A percentile compares a stretch with the other conserved stretches of the same genome.
Evolutionary conservation across 2,888 invertebrate genomes (phyloP).

Genomic region (Lathronympha strigana): DNA sequence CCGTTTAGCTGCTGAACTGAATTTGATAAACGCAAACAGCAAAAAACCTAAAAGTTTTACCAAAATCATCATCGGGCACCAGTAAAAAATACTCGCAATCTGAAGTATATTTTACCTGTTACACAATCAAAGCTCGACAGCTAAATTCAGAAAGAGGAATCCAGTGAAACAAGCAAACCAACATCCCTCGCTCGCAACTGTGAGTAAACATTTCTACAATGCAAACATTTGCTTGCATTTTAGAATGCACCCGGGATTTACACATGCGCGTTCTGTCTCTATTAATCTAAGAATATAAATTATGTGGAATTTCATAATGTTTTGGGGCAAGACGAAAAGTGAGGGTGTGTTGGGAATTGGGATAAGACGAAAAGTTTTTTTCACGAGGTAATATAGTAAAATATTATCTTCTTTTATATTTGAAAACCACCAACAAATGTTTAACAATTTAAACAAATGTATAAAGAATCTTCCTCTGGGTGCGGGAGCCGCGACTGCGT

Average conservation of each 20-base stretch:
- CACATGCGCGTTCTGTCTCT: slow-evolving; percentile 26
- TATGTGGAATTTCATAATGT: neutral
- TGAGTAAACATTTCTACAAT: slow-evolving; percentile 38
- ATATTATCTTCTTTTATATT: too few relatives aligned
- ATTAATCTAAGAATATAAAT: slow-evolving; percentile 26
- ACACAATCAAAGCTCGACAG: slow-evolving; percentile 3
- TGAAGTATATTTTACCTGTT: slow-evolving; percentile 17
- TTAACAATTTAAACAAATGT: too few relatives aligned
- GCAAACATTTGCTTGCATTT: slow-evolving; percentile 42
- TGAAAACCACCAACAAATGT: too few relatives aligned
- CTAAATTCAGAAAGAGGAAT: slow-evolving; percentile 27
- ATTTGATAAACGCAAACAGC: too few relatives aligned
- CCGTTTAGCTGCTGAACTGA: too few relatives aligned
- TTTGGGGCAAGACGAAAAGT: neutral
- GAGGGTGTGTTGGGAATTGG: too few relatives aligned
- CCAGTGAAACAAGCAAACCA: slow-evolving; percentile 40
- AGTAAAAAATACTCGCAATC: neutral
- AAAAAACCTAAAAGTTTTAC: too few relatives aligned
- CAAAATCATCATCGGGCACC: too few relatives aligned
- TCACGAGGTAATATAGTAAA: too few relatives aligned
- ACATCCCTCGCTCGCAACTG: slow-evolving; percentile 39
- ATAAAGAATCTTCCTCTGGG: too few relatives aligned
- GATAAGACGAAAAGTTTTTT: too few relatives aligned
- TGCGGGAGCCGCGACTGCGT: too few relatives aligned
- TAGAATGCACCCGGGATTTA: slow-evolving; percentile 37